A percentile compares a stretch with the other conserved stretches of the same genome.
Evolutionary conservation across 2,113 vertebrate genomes (phyloP).

Genomic region (Serinus canaria): DNA sequence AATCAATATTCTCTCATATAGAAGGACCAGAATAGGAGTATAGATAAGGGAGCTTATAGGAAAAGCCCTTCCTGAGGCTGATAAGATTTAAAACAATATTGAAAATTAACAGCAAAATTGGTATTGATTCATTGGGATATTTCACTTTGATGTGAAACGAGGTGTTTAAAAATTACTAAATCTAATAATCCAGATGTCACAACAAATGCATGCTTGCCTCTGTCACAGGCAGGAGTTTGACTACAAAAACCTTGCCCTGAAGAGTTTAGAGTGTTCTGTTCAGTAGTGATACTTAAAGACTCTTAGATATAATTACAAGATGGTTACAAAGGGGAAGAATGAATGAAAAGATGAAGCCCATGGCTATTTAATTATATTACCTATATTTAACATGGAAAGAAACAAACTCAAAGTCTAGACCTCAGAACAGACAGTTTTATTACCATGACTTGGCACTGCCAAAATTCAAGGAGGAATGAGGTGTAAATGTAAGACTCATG

Average conservation of each 20-base stretch:
- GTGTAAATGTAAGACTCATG: neutral
- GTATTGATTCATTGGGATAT: neutral
- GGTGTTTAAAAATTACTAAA: neutral
- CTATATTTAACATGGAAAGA: neutral
- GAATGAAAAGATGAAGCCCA: neutral
- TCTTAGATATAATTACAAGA: neutral
- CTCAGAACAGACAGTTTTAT: neutral
- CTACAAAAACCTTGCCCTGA: neutral
- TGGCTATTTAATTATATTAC: neutral
- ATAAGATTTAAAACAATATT: neutral
- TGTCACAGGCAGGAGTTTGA: neutral
- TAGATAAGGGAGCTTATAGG: neutral
- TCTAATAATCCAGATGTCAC: neutral
- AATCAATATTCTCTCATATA: neutral
- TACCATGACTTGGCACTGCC: neutral
- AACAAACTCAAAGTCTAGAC: neutral
- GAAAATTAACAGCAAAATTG: neutral
- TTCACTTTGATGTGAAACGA: neutral
- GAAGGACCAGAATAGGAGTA: neutral
- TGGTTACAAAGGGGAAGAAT: neutral
- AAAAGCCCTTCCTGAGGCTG: neutral
- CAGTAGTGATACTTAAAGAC: neutral
- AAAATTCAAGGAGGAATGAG: neutral
- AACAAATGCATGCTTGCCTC: neutral
- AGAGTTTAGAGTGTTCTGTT: neutral